Evolutionary conservation across 2,888 invertebrate species (phyloP), one percentile per base, ranked within the genome.

Genomic region (Megaustenia siamemsis): DNA sequence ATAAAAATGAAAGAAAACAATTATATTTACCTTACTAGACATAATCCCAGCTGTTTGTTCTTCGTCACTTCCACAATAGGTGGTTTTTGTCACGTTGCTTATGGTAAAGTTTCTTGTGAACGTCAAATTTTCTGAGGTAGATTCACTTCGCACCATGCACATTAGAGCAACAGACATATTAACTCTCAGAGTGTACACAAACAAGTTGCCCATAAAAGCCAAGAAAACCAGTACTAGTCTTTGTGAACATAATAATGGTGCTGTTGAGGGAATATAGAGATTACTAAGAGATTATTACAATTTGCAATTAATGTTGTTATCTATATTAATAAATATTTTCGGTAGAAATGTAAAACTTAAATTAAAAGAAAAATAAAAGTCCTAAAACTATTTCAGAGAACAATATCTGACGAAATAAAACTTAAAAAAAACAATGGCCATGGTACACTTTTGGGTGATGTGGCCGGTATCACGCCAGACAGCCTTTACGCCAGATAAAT

Each of bases 131-230:
- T 18, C 21, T 6, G 12, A 5, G 10, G 28, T 49, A 18, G 56
- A 56, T 63, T 75, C 60, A 32, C 28, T 63, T 35, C 86, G 80
- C 10, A 86, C 81, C 86, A 86, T 86, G 53, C 86, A 86, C 21
- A 86, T 68, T 56, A 86, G 75, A 56, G 86, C 86, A 56, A 86
- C 86, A 1, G 83, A 83, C 1, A 86, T 43, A 60, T 86, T 86
- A 18, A 83, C 83, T 35, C 86, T 45, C 45, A 71, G 53, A 5
- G 75, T 56, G 86, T 86, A 86, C 28, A 83, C 69, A 45, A 86
- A 80, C 28, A 83, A 8, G 12, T 75, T 83, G 18, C 86, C 86
- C 15, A 86, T 40, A 28, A 83, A 86, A 0, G 81, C 75, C 43
- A 86, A 21, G 18, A 79, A 53, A 0, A 80, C 68, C 80, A 83